Percentiles rank a stretch among this genome's conserved stretches.
Conservation (phyloP, 1,140 invertebrate genomes). For the Cotesia vestalis region DNA sequence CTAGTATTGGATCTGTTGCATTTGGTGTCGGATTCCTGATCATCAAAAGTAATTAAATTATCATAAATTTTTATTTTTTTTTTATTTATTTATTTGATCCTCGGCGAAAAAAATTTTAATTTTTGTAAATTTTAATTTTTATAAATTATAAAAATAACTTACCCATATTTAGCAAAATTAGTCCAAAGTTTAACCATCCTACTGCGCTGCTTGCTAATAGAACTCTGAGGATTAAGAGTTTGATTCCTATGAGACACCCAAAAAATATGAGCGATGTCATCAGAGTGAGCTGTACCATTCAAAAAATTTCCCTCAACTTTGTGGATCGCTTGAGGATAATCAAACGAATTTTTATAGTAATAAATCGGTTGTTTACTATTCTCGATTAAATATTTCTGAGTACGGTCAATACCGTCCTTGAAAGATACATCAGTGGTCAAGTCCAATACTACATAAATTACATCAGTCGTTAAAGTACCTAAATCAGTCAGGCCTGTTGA, state of each 20-base stretch:
- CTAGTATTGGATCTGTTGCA: not conserved
- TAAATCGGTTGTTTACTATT: conserved; percentile 10
- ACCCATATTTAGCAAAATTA: conserved; percentile 48
- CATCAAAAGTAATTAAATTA: not conserved
- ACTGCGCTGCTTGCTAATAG: not conserved
- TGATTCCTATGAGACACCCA: conserved; percentile 2
- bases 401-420: conserved; percentile 26
- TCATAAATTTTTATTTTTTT: not conserved
- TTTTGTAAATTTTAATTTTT: no score
- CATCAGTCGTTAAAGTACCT: not conserved
- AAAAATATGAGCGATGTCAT: conserved; percentile 32
- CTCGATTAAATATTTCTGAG: conserved; percentile 17
- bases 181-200: conserved; percentile 26
- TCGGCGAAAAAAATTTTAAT: no score
- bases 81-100: no score
- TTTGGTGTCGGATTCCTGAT: conserved; percentile 12
- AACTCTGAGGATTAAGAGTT: conserved; percentile 4
- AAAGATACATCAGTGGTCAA: conserved; percentile 22
- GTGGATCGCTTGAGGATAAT: conserved; percentile 2
- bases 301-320: conserved; percentile 7
- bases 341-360: conserved; percentile 30
- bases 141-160: conserved; percentile 7
- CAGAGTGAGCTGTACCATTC: conserved; percentile 21
- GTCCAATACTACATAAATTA: conserved; percentile 5
- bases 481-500: not conserved